phyloP scores from a whole-genome alignment of 1,140 invertebrate species.

The Formica exsecta region DNA sequence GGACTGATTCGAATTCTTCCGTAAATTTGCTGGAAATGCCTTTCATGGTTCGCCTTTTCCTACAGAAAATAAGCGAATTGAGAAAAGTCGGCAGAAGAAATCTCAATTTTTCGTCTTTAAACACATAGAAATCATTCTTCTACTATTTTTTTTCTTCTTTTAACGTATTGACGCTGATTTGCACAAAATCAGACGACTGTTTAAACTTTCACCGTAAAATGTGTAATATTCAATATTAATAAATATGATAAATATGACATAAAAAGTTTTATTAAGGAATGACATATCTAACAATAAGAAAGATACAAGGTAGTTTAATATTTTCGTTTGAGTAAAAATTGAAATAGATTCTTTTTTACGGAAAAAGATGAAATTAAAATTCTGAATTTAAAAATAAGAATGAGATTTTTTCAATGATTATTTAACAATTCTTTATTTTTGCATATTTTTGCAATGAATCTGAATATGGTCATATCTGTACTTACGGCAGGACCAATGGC shows the following conservation, averaged over 20 bases:
- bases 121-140: neutral
- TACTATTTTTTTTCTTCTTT: neutral
- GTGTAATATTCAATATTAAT: neutral
- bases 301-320: too few species aligned
- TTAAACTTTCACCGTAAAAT: neutral
- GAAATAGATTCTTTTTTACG: too few species aligned
- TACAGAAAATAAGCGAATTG: neutral
- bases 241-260: neutral
- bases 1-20: slow-evolving; percentile 6
- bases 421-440: neutral
- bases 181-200: neutral
- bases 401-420: neutral
- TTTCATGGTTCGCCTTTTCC: neutral
- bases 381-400: neutral
- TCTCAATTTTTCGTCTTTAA: neutral
- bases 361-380: too few species aligned
- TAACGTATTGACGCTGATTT: neutral
- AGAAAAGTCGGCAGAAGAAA: neutral
- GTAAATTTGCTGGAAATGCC: neutral
- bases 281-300: too few species aligned
- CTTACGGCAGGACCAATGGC: slow-evolving; percentile 90
- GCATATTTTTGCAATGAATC: neutral
- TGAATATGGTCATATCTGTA: slow-evolving; percentile 20
- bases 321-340: too few species aligned
- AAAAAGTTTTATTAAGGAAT: too few species aligned